Conservation (phyloP, 2,113 vertebrate species). For the Peromyscus leucopus region DNA sequence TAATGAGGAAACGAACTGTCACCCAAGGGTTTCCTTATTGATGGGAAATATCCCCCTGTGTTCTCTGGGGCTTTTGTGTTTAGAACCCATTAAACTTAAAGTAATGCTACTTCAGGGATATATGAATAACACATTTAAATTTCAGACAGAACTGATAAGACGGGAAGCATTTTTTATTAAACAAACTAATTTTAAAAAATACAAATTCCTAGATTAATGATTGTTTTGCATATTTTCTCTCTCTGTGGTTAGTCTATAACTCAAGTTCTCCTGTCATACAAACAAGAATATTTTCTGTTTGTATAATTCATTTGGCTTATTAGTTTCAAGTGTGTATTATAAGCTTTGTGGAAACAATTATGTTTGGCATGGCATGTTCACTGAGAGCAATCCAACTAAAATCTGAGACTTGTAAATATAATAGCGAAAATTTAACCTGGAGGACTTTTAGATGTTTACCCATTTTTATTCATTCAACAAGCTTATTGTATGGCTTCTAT, state of each 20-base stretch:
- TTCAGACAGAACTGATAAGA: not conserved
- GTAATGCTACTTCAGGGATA: slow-evolving; percentile 66
- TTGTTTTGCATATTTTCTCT: slow-evolving; percentile 53
- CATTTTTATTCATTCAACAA: slow-evolving; percentile 33
- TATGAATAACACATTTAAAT: slow-evolving; percentile 66
- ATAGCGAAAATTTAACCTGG: slow-evolving; percentile 19
- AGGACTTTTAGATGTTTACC: not conserved
- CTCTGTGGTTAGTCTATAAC: slow-evolving; percentile 28
- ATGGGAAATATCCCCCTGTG: slow-evolving; percentile 26
- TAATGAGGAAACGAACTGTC: slow-evolving; percentile 70
- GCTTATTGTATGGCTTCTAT: not conserved
- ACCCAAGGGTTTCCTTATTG: slow-evolving; percentile 71
- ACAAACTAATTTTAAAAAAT: slow-evolving; percentile 57
- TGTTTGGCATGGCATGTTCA: slow-evolving; percentile 24
- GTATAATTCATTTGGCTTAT: slow-evolving; percentile 46
- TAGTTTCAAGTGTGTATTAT: slow-evolving; percentile 64
- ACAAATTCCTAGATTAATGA: slow-evolving; percentile 32
- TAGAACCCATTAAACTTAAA: slow-evolving; percentile 73
- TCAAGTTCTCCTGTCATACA: slow-evolving; percentile 8
- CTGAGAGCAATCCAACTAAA: slow-evolving; percentile 60
- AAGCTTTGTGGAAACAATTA: slow-evolving; percentile 54
- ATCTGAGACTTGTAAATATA: slow-evolving; percentile 57
- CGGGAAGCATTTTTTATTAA: slow-evolving; percentile 58
- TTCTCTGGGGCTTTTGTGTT: slow-evolving; percentile 67
- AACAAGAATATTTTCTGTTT: slow-evolving; percentile 45